Evolutionary conservation across 1,140 invertebrate genomes (phyloP).

Genomic region (Pantala flavescens): DNA sequence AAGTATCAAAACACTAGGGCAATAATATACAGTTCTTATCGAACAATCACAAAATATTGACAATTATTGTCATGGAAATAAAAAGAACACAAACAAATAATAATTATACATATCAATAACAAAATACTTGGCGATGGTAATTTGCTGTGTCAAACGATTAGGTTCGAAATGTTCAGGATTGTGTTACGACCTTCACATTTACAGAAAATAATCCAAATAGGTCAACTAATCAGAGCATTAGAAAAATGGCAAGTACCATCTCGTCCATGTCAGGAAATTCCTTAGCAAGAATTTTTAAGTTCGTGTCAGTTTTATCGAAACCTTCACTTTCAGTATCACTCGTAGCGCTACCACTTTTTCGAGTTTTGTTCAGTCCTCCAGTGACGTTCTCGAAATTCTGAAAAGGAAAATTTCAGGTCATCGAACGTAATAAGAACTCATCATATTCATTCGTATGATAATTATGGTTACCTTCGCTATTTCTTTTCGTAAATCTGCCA

Average conservation of each 20-base stretch:
- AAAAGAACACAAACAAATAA: background rate
- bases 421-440: background rate
- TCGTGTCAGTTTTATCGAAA: background rate
- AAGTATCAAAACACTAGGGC: too few species aligned
- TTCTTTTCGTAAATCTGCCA: background rate
- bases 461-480: too few species aligned
- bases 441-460: background rate
- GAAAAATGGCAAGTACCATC: background rate
- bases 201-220: too few species aligned
- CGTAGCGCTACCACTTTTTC: background rate
- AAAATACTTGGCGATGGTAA: too few species aligned
- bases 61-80: too few species aligned
- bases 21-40: too few species aligned
- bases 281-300: background rate
- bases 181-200: too few species aligned
- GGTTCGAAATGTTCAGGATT: too few species aligned
- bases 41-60: too few species aligned
- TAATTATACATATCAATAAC: background rate
- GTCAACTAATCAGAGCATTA: too few species aligned
- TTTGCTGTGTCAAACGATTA: too few species aligned
- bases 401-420: background rate
- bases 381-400: background rate
- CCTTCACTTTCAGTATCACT: background rate
- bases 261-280: background rate
- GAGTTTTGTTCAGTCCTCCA: background rate